Evolutionary conservation across 1,140 invertebrate species (phyloP).

Genomic region (Linepithema humile): DNA sequence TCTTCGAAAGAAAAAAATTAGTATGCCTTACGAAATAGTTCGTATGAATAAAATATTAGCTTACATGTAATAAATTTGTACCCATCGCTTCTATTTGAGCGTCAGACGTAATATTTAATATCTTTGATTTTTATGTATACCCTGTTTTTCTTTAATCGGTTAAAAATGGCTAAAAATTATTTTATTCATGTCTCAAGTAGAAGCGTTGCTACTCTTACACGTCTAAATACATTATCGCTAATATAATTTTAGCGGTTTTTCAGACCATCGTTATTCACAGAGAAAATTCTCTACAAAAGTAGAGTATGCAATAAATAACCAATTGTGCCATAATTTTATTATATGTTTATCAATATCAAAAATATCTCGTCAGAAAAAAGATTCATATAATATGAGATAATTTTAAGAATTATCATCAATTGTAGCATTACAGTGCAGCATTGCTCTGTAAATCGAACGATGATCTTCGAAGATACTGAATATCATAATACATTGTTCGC

Average conservation of each 20-base stretch:
- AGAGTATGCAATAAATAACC: neutral
- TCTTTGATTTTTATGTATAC: neutral
- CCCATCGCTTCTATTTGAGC: constrained; percentile 50
- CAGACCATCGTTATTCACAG: constrained; percentile 36
- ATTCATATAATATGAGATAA: neutral
- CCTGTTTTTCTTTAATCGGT: constrained; percentile 9
- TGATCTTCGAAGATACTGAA: constrained; percentile 43
- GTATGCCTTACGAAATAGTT: neutral
- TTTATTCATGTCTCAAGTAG: constrained; percentile 35
- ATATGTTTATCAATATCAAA: neutral
- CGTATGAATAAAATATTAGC: neutral
- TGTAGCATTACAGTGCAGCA: too few species aligned
- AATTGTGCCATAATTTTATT: neutral
- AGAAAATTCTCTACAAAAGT: neutral
- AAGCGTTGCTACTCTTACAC: constrained; percentile 32
- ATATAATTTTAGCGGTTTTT: constrained; percentile 10
- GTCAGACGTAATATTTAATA: constrained; percentile 8
- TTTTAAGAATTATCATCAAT: constrained; percentile 3
- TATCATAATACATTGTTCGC: constrained; percentile 58
- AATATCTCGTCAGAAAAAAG: neutral
- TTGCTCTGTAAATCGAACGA: constrained; percentile 29
- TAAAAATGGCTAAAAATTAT: constrained; percentile 4
- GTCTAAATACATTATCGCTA: constrained; percentile 20
- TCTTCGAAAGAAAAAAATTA: neutral
- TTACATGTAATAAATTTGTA: constrained; percentile 4